These are phyloP conservation scores for Nyctibius bracteatus DNA, from an alignment of 2,113 vertebrate genomes.

Conservation along the genomic window DNA sequence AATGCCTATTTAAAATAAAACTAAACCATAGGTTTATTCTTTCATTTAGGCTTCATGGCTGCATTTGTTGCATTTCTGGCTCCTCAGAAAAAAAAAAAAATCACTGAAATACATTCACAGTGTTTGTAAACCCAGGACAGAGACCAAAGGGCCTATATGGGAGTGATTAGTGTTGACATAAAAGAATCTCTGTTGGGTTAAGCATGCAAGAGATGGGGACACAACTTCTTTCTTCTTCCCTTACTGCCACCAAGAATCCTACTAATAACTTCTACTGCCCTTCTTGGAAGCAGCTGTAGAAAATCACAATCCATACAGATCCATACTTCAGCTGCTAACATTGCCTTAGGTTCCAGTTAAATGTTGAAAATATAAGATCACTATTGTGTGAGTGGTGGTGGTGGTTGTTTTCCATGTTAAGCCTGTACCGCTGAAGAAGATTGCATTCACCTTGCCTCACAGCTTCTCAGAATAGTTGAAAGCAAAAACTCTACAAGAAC, in stretches of 20 bases:
- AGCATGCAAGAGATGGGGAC: not conserved
- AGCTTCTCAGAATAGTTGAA: not conserved
- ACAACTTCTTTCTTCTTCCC: not conserved
- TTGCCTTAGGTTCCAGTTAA: not conserved
- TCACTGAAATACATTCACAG: not conserved
- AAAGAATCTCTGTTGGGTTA: not conserved
- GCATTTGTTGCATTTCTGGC: not conserved
- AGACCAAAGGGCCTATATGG: not conserved
- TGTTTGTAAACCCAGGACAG: not conserved
- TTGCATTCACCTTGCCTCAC: not conserved
- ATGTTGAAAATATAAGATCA: not conserved
- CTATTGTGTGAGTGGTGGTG: not conserved
- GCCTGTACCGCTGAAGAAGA: not conserved
- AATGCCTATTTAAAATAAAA: not conserved
- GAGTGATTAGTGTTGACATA: not conserved
- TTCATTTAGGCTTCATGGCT: not conserved
- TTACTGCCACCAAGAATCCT: not conserved
- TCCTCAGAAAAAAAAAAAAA: too few relatives aligned
- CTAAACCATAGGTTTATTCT: not conserved
- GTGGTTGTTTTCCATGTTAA: not conserved
- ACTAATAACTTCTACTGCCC: not conserved
- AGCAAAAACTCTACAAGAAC: not conserved
- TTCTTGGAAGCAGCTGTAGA: not conserved
- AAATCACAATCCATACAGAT: not conserved
- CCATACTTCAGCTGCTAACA: not conserved